These are phyloP conservation scores for Ceratina calcarata DNA, from an alignment of 1,140 invertebrate genomes.

Conservation along the genomic window DNA sequence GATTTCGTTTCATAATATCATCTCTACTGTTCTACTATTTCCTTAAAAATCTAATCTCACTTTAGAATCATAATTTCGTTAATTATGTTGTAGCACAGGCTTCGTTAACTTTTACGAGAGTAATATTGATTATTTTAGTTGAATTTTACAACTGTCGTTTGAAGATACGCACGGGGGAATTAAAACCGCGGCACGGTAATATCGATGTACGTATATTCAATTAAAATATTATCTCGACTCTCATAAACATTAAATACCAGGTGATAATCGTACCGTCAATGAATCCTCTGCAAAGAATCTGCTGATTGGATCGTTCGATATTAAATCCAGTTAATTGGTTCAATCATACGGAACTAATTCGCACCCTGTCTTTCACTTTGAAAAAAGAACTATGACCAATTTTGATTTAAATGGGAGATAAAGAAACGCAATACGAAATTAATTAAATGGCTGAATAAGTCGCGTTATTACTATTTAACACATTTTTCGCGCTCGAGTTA, in stretches of 20 bases:
- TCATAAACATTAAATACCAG: neutral
- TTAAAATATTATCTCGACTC: neutral
- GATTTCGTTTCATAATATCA: too few species aligned
- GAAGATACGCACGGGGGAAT: neutral
- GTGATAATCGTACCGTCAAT: constrained; percentile 25
- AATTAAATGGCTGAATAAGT: neutral
- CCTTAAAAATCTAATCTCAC: neutral
- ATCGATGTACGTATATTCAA: neutral
- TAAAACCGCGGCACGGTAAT: neutral
- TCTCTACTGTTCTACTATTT: neutral
- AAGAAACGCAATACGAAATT: neutral
- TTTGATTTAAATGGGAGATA: neutral
- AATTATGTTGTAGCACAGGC: neutral
- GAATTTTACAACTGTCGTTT: neutral
- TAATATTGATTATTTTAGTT: neutral
- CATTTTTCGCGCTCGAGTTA: neutral
- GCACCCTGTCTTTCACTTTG: neutral
- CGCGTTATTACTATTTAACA: neutral
- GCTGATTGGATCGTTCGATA: neutral
- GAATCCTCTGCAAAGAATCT: neutral
- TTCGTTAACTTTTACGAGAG: neutral
- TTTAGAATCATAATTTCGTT: neutral
- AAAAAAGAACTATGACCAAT: neutral
- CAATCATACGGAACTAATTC: constrained; percentile 38
- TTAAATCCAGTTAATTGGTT: constrained; percentile 23